Evolutionary conservation across 2,797 vertebrate genomes (phyloP).

Genomic region (Lutjanus argentimaculatus): DNA sequence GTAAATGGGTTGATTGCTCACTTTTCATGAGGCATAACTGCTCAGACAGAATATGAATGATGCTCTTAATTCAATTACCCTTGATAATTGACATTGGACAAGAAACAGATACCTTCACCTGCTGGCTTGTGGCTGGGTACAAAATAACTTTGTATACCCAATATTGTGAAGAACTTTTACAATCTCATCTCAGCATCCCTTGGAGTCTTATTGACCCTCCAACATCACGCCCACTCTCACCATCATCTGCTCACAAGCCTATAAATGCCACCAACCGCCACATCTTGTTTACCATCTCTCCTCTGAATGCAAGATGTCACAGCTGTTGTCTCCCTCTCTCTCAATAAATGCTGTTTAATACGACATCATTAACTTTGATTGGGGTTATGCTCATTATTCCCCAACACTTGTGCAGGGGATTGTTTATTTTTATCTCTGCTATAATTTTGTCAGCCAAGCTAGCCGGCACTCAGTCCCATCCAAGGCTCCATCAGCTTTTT

Average conservation of each 20-base stretch:
- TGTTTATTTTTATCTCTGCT: constrained; percentile 74
- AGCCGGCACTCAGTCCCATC: constrained; percentile 41
- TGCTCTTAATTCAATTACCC: constrained; percentile 42
- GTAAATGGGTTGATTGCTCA: neutral
- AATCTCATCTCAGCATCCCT: constrained; percentile 35
- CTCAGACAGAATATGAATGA: constrained; percentile 42
- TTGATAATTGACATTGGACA: constrained; percentile 10
- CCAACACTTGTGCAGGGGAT: constrained; percentile 55
- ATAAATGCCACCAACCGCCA: constrained; percentile 61
- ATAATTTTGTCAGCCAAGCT: constrained; percentile 63
- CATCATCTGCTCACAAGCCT: constrained; percentile 45
- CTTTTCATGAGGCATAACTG: constrained; percentile 33
- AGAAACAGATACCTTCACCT: constrained; percentile 36
- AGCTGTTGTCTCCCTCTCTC: constrained; percentile 70
- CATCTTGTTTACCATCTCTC: constrained; percentile 66
- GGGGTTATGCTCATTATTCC: constrained; percentile 75
- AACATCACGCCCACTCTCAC: constrained; percentile 33
- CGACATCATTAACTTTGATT: constrained; percentile 79
- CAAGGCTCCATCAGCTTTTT: constrained; percentile 51
- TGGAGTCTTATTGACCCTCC: neutral
- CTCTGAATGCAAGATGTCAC: constrained; percentile 48
- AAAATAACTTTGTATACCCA: constrained; percentile 21
- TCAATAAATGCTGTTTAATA: constrained; percentile 75
- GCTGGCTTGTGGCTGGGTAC: neutral
- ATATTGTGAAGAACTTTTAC: constrained; percentile 20